These are phyloP conservation scores for Siderastrea siderea DNA, from an alignment of 92 coral and sea anemone genomes.

Conservation along the genomic window DNA sequence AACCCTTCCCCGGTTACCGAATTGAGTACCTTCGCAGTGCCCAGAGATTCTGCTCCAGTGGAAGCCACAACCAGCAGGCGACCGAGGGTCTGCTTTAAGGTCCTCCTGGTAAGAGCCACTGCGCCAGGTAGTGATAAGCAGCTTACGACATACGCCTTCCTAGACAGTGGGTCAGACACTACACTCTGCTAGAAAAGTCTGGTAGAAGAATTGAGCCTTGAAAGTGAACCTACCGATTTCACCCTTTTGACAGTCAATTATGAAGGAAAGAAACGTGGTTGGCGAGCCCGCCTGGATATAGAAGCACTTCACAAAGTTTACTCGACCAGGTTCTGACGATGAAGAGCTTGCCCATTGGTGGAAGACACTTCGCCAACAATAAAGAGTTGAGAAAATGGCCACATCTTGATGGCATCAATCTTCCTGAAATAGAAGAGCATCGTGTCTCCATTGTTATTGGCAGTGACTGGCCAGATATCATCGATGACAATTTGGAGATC, in stretches of 20 bases:
- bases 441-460: conserved; percentile 54
- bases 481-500: conserved; percentile 44
- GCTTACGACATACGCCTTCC: conserved; percentile 68
- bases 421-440: conserved; percentile 43
- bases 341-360: conserved; percentile 60
- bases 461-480: conserved; percentile 59
- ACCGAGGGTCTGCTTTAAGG: conserved; percentile 50
- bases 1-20: background rate
- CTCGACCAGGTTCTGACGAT: conserved; percentile 68
- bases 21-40: background rate
- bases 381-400: conserved; percentile 53
- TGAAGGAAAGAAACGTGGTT: conserved; percentile 43
- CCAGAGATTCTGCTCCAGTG: conserved; percentile 8
- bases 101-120: conserved; percentile 56
- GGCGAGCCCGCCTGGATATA: conserved; percentile 43
- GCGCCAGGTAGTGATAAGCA: conserved; percentile 30
- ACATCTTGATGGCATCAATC: conserved; percentile 50
- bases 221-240: conserved; percentile 35
- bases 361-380: conserved; percentile 59
- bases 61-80: background rate
- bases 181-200: conserved; percentile 44
- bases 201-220: conserved; percentile 37
- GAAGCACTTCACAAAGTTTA: conserved; percentile 57
- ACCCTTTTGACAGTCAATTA: conserved; percentile 62
- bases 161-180: conserved; percentile 73